Conservation (phyloP, 1,140 invertebrate species). For the Whitmania pigra region DNA sequence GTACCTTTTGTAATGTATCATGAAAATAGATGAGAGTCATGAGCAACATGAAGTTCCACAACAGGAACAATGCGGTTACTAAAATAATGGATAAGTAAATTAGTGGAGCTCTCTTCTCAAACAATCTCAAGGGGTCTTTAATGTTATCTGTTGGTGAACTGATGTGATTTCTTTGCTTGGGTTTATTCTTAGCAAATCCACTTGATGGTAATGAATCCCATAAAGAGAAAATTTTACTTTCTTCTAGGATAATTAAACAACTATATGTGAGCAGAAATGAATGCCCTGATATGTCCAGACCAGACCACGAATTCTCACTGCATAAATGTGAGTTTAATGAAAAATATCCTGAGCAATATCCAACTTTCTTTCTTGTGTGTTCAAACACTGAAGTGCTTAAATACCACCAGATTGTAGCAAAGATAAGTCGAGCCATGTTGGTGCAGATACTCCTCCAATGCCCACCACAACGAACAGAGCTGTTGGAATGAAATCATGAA, state of each 20-base stretch:
- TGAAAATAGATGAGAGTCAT: constrained; percentile 3
- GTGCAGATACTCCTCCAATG: not conserved
- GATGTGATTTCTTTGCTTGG: not conserved
- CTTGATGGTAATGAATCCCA: not conserved
- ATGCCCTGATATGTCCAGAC: constrained; percentile 1
- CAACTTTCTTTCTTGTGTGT: not conserved
- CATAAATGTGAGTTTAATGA: not conserved
- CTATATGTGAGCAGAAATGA: not conserved
- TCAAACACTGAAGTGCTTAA: not conserved
- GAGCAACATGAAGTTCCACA: constrained; percentile 8
- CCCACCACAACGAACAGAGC: not conserved
- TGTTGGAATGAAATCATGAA: not conserved
- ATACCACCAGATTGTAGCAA: constrained; percentile 2
- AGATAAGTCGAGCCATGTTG: not conserved
- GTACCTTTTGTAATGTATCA: not conserved
- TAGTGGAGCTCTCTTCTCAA: not conserved
- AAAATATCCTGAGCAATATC: not conserved
- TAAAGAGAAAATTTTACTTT: not conserved
- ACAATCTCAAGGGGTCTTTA: not conserved
- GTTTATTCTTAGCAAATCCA: not conserved
- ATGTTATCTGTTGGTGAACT: not conserved
- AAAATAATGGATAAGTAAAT: not conserved
- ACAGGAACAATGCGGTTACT: not conserved
- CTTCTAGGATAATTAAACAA: not conserved
- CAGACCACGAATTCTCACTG: not conserved